Conservation (phyloP, 2,888 invertebrate species). For the Andrena hattorfiana region DNA sequence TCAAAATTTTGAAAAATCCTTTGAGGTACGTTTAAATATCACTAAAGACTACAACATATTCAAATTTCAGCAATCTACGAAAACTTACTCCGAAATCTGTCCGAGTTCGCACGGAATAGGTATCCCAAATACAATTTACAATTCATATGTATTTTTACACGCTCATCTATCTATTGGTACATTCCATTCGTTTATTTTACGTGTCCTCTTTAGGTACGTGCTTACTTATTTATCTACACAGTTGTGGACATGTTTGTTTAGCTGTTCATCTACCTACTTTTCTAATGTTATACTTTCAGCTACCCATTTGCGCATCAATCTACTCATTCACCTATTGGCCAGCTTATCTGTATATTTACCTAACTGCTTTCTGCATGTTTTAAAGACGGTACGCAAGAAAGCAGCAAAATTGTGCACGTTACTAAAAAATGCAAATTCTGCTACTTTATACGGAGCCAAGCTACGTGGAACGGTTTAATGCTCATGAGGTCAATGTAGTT, state of each 20-base stretch:
- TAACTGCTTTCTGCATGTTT: conserved; percentile 7
- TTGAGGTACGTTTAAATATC: too few relatives aligned
- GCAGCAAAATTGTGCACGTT: conserved; percentile 2
- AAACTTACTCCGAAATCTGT: too few relatives aligned
- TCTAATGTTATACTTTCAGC: neutral
- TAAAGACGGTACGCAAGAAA: neutral
- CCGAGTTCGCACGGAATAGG: too few relatives aligned
- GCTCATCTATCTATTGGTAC: neutral
- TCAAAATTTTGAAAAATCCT: too few relatives aligned
- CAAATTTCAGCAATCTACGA: too few relatives aligned
- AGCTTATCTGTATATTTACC: conserved; percentile 1
- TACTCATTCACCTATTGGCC: neutral
- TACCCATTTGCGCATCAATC: neutral
- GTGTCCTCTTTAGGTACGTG: neutral
- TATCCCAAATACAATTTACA: too few relatives aligned
- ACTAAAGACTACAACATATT: too few relatives aligned
- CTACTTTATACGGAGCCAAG: neutral
- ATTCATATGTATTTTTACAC: neutral
- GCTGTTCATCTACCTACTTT: conserved; percentile 29
- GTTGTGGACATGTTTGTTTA: conserved; percentile 20
- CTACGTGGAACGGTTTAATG: neutral
- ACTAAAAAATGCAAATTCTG: neutral
- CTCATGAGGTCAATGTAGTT: neutral
- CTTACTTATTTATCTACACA: conserved; percentile 3
- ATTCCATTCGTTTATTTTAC: neutral